These are phyloP conservation scores for Therioaphis trifolii DNA, from an alignment of 2,888 invertebrate genomes.

Conservation along the genomic window DNA sequence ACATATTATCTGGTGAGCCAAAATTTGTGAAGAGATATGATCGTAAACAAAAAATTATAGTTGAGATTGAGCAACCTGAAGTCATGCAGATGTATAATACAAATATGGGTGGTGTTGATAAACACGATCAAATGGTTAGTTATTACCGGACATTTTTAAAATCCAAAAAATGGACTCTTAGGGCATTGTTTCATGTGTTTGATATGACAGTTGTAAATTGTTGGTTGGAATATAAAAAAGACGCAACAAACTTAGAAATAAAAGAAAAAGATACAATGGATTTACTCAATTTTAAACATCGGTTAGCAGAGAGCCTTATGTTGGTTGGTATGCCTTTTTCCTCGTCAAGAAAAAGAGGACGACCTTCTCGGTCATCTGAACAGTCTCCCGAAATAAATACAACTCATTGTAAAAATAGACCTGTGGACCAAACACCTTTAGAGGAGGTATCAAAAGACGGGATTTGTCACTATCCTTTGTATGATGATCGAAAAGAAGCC, in stretches of 20 bases:
- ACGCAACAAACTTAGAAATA: constrained; percentile 1
- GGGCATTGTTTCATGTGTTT: neutral
- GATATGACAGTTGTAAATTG: constrained; percentile 64
- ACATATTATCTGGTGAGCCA: constrained; percentile 10
- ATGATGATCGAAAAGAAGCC: no score
- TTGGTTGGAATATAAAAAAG: constrained; percentile 50
- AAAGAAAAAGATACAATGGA: neutral
- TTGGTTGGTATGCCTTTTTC: neutral
- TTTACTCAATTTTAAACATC: constrained; percentile 8
- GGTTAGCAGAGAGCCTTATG: constrained; percentile 15
- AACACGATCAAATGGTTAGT: constrained; percentile 51
- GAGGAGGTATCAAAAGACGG: neutral
- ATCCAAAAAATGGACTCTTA: constrained; percentile 32
- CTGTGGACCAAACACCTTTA: neutral
- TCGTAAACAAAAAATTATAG: constrained; percentile 43
- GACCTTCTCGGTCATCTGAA: neutral
- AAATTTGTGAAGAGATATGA: constrained; percentile 40
- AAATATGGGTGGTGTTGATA: constrained; percentile 55
- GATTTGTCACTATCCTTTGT: no score
- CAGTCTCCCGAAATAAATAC: neutral
- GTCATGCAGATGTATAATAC: constrained; percentile 48
- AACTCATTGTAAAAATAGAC: neutral
- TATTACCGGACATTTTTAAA: constrained; percentile 62
- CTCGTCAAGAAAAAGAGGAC: neutral
- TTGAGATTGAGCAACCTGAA: constrained; percentile 53